Evolutionary conservation across 1,140 invertebrate genomes (phyloP).

Genomic region (Bombus sylvicola): DNA sequence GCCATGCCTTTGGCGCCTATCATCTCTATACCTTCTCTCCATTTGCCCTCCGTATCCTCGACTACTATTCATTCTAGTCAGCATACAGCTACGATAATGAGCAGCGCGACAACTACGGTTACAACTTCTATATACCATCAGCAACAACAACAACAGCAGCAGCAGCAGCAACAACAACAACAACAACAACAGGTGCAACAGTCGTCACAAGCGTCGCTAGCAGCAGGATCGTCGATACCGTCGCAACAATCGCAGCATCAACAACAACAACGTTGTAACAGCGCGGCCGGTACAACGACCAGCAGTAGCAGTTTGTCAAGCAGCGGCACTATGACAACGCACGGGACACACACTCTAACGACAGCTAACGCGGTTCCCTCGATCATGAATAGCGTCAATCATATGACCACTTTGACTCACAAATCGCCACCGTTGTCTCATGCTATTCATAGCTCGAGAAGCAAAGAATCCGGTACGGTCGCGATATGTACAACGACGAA

Average conservation of each 20-base stretch:
- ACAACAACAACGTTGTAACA: conserved; percentile 37
- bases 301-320: conserved; percentile 58
- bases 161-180: conserved; percentile 37
- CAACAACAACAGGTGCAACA: conserved; percentile 52
- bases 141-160: conserved; percentile 54
- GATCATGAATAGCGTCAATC: conserved; percentile 58
- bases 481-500: conserved; percentile 47
- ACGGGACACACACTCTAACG: conserved; percentile 66
- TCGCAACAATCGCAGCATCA: conserved; percentile 45
- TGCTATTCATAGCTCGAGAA: conserved; percentile 49
- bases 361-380: conserved; percentile 59
- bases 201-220: background rate
- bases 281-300: conserved; percentile 54
- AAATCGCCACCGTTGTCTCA: conserved; percentile 69
- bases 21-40: conserved; percentile 75
- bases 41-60: conserved; percentile 71
- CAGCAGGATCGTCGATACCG: background rate
- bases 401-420: conserved; percentile 32
- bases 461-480: conserved; percentile 56
- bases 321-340: conserved; percentile 70
- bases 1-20: conserved; percentile 71
- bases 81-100: conserved; percentile 72
- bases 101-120: conserved; percentile 67
- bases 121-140: conserved; percentile 71
- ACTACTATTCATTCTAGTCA: conserved; percentile 80